Conservation (phyloP, 1,140 invertebrate species). For the Sinonovacula constricta region DNA sequence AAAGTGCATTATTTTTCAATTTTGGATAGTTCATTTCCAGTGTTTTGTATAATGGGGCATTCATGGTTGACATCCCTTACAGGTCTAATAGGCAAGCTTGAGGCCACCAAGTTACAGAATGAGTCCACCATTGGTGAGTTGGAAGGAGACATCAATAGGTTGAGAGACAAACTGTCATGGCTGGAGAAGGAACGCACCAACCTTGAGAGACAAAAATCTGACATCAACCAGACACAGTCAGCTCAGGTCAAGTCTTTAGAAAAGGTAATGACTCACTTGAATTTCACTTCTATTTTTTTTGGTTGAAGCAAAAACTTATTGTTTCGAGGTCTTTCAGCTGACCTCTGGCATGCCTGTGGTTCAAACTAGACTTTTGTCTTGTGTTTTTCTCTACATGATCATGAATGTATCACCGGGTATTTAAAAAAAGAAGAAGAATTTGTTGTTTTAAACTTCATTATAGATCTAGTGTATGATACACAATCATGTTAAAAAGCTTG, state of each 20-base stretch:
- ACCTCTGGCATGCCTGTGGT: background rate
- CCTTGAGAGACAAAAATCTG: constrained; percentile 61
- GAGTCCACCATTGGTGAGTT: constrained; percentile 66
- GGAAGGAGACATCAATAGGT: constrained; percentile 58
- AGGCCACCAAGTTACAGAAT: constrained; percentile 72
- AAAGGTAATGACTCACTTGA: constrained; percentile 58
- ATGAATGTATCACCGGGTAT: background rate
- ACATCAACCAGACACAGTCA: constrained; percentile 57
- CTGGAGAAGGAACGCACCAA: constrained; percentile 65
- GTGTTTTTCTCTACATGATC: background rate
- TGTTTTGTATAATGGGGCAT: too few relatives aligned
- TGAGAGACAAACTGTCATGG: constrained; percentile 62
- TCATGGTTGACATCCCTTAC: too few relatives aligned
- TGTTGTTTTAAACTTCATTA: too few relatives aligned
- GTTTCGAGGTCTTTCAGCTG: background rate
- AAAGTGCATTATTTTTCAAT: too few relatives aligned
- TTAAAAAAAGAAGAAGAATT: background rate
- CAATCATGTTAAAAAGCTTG: too few relatives aligned
- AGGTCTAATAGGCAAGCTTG: constrained; percentile 71
- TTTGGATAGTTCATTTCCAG: too few relatives aligned
- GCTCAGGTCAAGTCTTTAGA: constrained; percentile 66
- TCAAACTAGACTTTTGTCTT: background rate
- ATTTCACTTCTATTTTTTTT: background rate
- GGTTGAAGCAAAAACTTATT: background rate
- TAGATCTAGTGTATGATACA: too few relatives aligned